Base-by-base conservation (phyloP, 2,888 invertebrate species). In the Metopia argyrocephala region DNA sequence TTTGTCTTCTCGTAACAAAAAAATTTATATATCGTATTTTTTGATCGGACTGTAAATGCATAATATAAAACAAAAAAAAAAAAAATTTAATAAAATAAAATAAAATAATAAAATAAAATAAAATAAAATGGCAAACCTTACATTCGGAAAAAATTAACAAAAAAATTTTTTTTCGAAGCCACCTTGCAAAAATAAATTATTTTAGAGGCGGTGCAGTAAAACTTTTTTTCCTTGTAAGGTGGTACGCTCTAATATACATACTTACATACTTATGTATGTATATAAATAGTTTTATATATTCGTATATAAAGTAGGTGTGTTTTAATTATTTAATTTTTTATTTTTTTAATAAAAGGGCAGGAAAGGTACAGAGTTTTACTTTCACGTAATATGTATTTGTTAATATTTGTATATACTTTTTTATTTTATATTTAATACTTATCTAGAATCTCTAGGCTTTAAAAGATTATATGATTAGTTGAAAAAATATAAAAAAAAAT, bases 291-390 rank as follows among this genome's bases (percentile, higher is more conserved):
- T 18, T n/a, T 7, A 56, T 38, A 50, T 28, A 20, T 20, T n/a
- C n/a, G 45, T 25, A 18, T 45, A 61, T 45, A 23, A 50, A 71
- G 23, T 56, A 54, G 6, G 52, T 7, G 23, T 23, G 31, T n/a
- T 27, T 18, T 46, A 57, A 50, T 15, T 66, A 59, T 25, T n/a
- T n/a, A 50, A 20, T 48, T 59, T 66, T 57, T 31, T 54, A 56
- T 65, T 78, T 71, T 15, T 50, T 23, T 50, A 31, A 28, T 50
- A 38, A 25, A 18, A 57, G 64, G 66, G 70, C 12, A 38, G 38
- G 38, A 38, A 70, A 81, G 81, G 81, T 81, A 81, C 81, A 81
- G 81, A 74, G 81, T 81, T 81, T 78, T 76, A 64, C 31, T 73
- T 71, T 66, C 54, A 61, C 56, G 68, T 73, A 76, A 76, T 80